Conservation (phyloP, 2,797 vertebrate genomes). For the Periophthalmus magnuspinnatus region DNA sequence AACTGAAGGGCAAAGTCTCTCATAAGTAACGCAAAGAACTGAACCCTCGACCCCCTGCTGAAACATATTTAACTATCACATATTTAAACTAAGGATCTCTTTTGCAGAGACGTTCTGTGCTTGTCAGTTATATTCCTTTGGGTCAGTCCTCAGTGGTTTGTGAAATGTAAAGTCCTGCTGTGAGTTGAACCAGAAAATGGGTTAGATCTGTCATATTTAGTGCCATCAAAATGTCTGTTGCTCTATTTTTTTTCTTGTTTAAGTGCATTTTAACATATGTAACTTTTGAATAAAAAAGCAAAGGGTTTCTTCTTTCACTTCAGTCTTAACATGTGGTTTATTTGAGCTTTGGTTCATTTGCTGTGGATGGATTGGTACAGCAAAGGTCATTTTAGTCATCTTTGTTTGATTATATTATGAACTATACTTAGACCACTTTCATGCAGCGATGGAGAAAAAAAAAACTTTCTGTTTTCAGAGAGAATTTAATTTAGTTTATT, state of each 20-base stretch:
- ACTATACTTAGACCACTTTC: not conserved
- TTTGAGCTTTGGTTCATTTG: not conserved
- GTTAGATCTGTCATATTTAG: conserved; percentile 5
- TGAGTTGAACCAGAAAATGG: conserved; percentile 2
- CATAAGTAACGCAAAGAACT: no score
- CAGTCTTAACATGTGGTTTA: not conserved
- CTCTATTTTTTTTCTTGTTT: not conserved
- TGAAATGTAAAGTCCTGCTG: not conserved
- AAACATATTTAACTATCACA: no score
- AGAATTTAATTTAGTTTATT: no score
- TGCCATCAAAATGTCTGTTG: not conserved
- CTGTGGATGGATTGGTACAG: not conserved
- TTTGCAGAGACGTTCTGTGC: not conserved
- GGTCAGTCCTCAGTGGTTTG: not conserved
- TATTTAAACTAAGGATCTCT: no score
- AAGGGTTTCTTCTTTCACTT: not conserved
- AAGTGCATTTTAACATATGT: not conserved
- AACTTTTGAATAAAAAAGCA: not conserved
- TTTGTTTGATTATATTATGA: not conserved
- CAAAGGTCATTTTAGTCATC: not conserved
- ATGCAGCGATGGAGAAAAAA: not conserved
- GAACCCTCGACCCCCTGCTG: no score
- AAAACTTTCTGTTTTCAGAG: not conserved
- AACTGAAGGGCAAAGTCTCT: no score
- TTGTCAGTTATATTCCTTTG: not conserved